Evolutionary conservation across 1,140 invertebrate genomes (phyloP), one percentile per base, ranked within the genome.

Genomic region (Pristionchus pacificus): DNA sequence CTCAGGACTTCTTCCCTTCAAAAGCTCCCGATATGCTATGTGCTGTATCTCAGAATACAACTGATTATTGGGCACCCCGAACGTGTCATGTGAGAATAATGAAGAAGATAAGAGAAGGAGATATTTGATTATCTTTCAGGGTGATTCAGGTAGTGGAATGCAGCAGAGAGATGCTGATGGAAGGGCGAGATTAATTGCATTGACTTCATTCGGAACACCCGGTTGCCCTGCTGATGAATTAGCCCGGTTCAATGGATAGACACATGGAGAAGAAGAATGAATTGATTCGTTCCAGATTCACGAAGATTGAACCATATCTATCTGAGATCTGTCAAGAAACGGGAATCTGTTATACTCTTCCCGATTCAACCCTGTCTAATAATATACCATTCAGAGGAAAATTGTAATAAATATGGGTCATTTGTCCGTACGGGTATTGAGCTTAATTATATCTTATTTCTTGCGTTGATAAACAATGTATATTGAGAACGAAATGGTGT

Each of bases 201-300:
- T 78, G 15, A 78, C 77, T 27, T 78, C 77, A 25, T 78, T 74
- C 49, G 77, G 77, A 0, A 76, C 77, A 1, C 65, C 67, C 38
- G 75, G 75, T 25, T 78, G 77, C 60, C 71, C 77, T 3, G 65
- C 77, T 13, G 75, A 78, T 67, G 74, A 77, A 63, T 71, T 78
- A 29, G 77, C 71, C 15, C 59, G 77, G 30, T 78, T 49, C 6
- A 49, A 49, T 49, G 6, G 38, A 49, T n/a, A n/a, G n/a, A n/a
- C n/a, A n/a, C n/a, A n/a, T n/a, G n/a, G n/a, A 49, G 19, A 49
- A 49, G 6, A 49, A 6, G 19, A 49, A 19, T 49, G 38, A 10
- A 10, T 10, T 49, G 6, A 49, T 49, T 10, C 19, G 19, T 49
- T 49, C 19, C 38, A 49, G 38, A 19, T 49, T 49, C 38, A 49